These are phyloP conservation scores for Heliconius ethilla DNA, from an alignment of 2,888 invertebrate genomes.

Conservation along the genomic window DNA sequence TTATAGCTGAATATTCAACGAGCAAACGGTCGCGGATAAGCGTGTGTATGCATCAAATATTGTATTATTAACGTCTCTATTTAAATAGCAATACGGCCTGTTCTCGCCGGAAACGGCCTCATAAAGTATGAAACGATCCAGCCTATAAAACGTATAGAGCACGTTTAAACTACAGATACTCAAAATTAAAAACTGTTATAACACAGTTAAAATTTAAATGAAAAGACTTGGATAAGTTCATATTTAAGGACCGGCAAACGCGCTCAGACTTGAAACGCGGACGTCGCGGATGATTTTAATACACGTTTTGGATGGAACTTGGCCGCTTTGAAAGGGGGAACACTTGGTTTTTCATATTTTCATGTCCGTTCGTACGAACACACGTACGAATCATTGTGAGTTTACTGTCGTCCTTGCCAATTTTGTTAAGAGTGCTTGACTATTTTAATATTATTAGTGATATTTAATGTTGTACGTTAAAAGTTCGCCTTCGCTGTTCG, in stretches of 20 bases:
- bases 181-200: conserved; percentile 51
- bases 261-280: conserved; percentile 45
- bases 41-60: conserved; percentile 59
- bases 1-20: conserved; percentile 67
- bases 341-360: conserved; percentile 35
- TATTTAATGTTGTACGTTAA: neutral
- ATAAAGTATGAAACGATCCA: conserved; percentile 58
- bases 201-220: conserved; percentile 47
- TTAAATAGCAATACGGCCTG: conserved; percentile 62
- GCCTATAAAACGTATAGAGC: conserved; percentile 51
- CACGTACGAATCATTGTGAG: neutral
- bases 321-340: conserved; percentile 41
- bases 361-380: neutral
- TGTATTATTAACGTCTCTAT: conserved; percentile 62
- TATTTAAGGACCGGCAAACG: conserved; percentile 48
- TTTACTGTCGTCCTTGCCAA: neutral
- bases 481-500: conserved; percentile 4
- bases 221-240: conserved; percentile 46
- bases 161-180: conserved; percentile 50
- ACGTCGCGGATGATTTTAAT: conserved; percentile 45
- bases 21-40: conserved; percentile 58
- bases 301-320: conserved; percentile 45
- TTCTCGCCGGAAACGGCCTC: conserved; percentile 58
- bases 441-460: conserved; percentile 10
- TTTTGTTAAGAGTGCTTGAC: neutral